Conservation (phyloP, 2,113 vertebrate species). For the Aegypius monachus region DNA sequence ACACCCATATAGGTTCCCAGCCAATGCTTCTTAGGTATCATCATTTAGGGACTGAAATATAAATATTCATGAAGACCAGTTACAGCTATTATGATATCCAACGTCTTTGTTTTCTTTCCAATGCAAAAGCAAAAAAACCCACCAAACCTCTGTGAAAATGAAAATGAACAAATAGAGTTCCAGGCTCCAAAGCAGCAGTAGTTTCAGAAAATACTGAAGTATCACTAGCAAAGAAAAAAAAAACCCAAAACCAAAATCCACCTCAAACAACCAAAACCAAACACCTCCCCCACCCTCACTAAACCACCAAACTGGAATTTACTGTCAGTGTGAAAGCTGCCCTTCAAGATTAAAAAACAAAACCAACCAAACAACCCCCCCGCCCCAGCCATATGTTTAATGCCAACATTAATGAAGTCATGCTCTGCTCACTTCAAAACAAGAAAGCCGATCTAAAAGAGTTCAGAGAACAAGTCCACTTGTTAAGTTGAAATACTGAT, state of each 20-base stretch:
- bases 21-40: not conserved
- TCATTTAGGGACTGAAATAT: not conserved
- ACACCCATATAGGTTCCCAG: not conserved
- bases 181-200: not conserved
- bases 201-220: not conserved
- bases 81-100: not conserved
- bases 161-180: not conserved
- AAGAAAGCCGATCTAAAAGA: not conserved
- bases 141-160: not conserved
- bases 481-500: not conserved
- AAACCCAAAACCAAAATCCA: no score
- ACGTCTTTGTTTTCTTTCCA: not conserved
- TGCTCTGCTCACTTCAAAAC: not conserved
- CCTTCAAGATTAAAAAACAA: not conserved
- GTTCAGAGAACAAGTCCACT: not conserved
- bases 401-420: not conserved
- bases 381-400: not conserved
- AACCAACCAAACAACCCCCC: fast-evolving
- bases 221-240: not conserved
- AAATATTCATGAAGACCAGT: not conserved
- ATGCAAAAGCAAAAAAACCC: not conserved
- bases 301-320: not conserved
- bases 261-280: not conserved
- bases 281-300: not conserved
- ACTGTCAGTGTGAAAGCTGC: not conserved